Percentiles rank a stretch among this genome's conserved stretches.
Conservation (phyloP, 2,888 invertebrate genomes). For the Hyposoter didymator region DNA sequence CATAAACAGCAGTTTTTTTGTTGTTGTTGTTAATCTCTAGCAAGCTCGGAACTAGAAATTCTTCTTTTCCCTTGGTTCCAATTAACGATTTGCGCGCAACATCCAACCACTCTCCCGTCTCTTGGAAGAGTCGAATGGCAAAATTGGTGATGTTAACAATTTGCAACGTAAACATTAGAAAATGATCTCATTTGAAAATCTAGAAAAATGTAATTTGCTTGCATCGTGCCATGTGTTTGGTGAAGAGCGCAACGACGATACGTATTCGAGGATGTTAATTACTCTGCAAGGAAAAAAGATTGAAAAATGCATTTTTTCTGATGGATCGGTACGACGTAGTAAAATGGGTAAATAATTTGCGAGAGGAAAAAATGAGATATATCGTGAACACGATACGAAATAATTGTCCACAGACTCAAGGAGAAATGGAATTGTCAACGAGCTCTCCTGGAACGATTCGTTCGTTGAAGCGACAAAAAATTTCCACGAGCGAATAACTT, state of each 20-base stretch:
- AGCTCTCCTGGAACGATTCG: neutral
- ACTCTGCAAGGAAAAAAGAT: neutral
- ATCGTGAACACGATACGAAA: neutral
- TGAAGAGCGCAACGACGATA: too few species aligned
- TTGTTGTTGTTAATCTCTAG: neutral
- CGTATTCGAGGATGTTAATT: neutral
- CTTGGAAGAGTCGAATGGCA: neutral
- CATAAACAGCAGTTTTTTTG: neutral
- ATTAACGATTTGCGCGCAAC: neutral
- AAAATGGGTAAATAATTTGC: neutral
- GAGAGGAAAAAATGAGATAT: neutral
- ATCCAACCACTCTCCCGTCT: neutral
- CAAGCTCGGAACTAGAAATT: neutral
- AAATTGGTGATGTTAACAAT: neutral
- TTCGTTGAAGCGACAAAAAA: constrained; percentile 11
- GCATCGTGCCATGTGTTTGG: neutral
- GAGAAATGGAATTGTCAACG: neutral
- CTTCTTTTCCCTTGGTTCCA: too few species aligned
- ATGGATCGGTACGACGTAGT: neutral
- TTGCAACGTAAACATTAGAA: too few species aligned
- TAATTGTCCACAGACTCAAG: neutral
- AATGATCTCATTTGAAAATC: too few species aligned
- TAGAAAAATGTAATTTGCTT: neutral
- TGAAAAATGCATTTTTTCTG: neutral
- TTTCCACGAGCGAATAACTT: constrained; percentile 9